Evolutionary conservation across 2,888 invertebrate species (phyloP), one percentile per base, ranked within the genome.

Genomic region (Muschampia staudingeri): DNA sequence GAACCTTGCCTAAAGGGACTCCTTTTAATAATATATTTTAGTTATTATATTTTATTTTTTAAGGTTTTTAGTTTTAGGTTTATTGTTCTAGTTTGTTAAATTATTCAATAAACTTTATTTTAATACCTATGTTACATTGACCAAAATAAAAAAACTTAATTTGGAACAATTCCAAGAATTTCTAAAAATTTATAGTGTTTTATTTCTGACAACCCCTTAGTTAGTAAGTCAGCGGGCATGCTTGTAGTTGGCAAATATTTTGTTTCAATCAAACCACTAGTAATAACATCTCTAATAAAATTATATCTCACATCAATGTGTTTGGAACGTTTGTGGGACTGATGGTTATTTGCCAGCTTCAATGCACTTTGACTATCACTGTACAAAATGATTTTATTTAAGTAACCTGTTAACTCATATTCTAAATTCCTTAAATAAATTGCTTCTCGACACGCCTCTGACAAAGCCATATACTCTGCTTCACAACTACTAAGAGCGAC

Each of bases 351-450:
- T 71, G 71, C 25, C 42, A 83, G 48, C 48, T 84, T 83, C 14
- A 80, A 34, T 30, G 83, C 83, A 81, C 82, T 82, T 30, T 85
- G 81, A 48, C 75, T 85, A 9, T 83, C 83, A 70, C 70, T 82
- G 30, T 77, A 83, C 14, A 84, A 3, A 30, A 71, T 11, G 61
- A 84, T 80, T 65, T 76, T 82, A 78, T 80, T 72, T 73, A 76
- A 78, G 71, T 0, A 61, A 70, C 82, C 78, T 25, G 19, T 72
- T 67, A 81, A 61, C 79, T 82, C 82, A 37, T 5, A 5, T n/a
- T 77, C 71, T 73, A 84, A 77, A 11, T 44, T 81, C 25, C 37
- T 42, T 14, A 85, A 71, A 37, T 83, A 83, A 16, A 83, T 79
- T 5, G 83, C 82, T 69, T 83, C 83, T 40, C 76, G 34, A 61